Evolutionary conservation across 2,888 invertebrate genomes (phyloP), one percentile per base, ranked within the genome.

Genomic region (Timandra comae): DNA sequence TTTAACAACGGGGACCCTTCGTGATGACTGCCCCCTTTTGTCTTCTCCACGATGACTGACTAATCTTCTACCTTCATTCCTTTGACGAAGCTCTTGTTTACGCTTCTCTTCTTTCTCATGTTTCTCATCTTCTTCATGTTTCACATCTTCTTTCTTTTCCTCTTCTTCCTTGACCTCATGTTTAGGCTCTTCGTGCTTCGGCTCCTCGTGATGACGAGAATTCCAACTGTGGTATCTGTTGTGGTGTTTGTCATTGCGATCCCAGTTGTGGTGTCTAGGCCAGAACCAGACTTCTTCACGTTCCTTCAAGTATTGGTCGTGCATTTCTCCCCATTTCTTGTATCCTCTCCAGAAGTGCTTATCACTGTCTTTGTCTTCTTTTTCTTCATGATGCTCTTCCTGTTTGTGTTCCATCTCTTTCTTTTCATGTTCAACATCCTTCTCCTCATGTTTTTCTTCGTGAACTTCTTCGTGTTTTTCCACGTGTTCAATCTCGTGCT

Each of bases 341-440:
- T 26, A 32, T 10, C 42, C 47, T 31, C 41, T 41, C 32, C 9
- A 43, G 12, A 28, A 16, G 0, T 20, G 29, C 26, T 16, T 16
- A 6, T 16, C 16, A 5, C 4, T 16, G 16, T 16, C 6, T 2
- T 23, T 35, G 22, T 41, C 26, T 33, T 20, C 25, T n/a, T 38
- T 35, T 16, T 16, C 49, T 7, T 27, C 10, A 12, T 27, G 9
- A 9, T 12, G 41, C 40, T 31, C 32, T 40, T 11, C 42, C 16
- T 24, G 24, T 24, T 21, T n/a, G n/a, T n/a, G n/a, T n/a, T n/a
- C n/a, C n/a, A n/a, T n/a, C n/a, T n/a, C n/a, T n/a, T n/a, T 21
- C 7, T 21, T 8, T 2, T 21, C 21, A 21, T 7, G 5, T 21
- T 21, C 22, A 4, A 9, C 8, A n/a, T 22, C 3, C 9, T n/a